phyloP scores from a whole-genome alignment of 1,140 invertebrate genomes.

The Ceratina japonica region DNA sequence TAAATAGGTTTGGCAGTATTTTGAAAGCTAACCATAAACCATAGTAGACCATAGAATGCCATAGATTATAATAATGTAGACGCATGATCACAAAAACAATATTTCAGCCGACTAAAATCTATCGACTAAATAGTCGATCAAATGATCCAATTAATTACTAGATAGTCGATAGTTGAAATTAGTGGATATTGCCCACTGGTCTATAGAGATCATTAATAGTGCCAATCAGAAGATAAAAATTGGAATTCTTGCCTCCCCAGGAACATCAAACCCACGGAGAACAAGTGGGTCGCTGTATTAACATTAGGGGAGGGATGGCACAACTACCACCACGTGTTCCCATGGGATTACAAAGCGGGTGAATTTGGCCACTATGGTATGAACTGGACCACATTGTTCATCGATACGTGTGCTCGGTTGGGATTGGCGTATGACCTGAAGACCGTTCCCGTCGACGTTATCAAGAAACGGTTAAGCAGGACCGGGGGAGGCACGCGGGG shows the following conservation, averaged over 20 bases:
- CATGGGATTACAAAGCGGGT: slow-evolving; percentile 92
- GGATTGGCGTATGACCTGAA: slow-evolving; percentile 89
- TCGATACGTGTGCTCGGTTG: slow-evolving; percentile 88
- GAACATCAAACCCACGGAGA: slow-evolving; percentile 62
- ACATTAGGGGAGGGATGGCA: slow-evolving; percentile 89
- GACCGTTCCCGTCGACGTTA: slow-evolving; percentile 81
- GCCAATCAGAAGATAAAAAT: background rate
- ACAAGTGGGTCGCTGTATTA: background rate
- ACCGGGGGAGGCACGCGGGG: slow-evolving; percentile 83
- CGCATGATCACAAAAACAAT: too few relatives aligned
- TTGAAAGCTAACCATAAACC: too few relatives aligned
- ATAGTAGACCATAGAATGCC: too few relatives aligned
- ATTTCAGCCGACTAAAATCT: too few relatives aligned
- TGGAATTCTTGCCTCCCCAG: slow-evolving; percentile 56
- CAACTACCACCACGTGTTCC: slow-evolving; percentile 96
- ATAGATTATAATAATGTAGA: too few relatives aligned
- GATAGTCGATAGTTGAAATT: too few relatives aligned
- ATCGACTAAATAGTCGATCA: too few relatives aligned
- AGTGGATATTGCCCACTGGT: too few relatives aligned
- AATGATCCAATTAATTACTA: too few relatives aligned
- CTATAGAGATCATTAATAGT: too few relatives aligned
- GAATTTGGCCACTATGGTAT: slow-evolving; percentile 85
- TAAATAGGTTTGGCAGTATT: too few relatives aligned
- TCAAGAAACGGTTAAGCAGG: slow-evolving; percentile 81
- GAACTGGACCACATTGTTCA: slow-evolving; percentile 90